Evolutionary conservation across 2,113 vertebrate genomes (phyloP).

Genomic region (Ceratotherium simum): DNA sequence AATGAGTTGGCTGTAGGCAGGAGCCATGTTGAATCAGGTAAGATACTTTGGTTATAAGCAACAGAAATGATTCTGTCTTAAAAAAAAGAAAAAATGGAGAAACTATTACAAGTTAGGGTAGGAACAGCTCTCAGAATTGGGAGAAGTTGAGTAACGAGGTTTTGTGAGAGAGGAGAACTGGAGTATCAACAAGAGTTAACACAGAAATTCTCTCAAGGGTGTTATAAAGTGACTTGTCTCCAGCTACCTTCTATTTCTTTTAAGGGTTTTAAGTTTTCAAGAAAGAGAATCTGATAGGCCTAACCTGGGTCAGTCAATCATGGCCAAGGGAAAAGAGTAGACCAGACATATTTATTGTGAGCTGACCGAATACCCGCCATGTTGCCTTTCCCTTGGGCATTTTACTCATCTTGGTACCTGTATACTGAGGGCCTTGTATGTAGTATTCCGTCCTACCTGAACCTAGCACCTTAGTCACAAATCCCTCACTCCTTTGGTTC

Average conservation of each 20-base stretch:
- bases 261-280: conserved; percentile 35
- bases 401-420: not conserved
- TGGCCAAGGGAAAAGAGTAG: not conserved
- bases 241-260: not conserved
- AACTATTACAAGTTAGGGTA: not conserved
- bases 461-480: not conserved
- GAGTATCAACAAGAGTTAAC: not conserved
- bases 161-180: not conserved
- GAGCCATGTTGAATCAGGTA: not conserved
- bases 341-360: not conserved
- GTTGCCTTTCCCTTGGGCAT: not conserved
- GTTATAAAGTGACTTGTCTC: not conserved
- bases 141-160: not conserved
- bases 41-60: not conserved
- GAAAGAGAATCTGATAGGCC: not conserved
- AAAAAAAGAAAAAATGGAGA: not conserved
- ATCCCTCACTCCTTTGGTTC: not conserved
- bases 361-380: fast-evolving
- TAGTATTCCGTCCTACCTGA: not conserved
- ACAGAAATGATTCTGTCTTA: conserved; percentile 9
- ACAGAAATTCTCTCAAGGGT: not conserved
- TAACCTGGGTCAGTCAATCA: not conserved
- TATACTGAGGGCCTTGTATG: not conserved
- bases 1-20: not conserved
- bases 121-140: not conserved